These are phyloP conservation scores for Campoplex nolae DNA, from an alignment of 2,888 invertebrate species.

Conservation along the genomic window DNA sequence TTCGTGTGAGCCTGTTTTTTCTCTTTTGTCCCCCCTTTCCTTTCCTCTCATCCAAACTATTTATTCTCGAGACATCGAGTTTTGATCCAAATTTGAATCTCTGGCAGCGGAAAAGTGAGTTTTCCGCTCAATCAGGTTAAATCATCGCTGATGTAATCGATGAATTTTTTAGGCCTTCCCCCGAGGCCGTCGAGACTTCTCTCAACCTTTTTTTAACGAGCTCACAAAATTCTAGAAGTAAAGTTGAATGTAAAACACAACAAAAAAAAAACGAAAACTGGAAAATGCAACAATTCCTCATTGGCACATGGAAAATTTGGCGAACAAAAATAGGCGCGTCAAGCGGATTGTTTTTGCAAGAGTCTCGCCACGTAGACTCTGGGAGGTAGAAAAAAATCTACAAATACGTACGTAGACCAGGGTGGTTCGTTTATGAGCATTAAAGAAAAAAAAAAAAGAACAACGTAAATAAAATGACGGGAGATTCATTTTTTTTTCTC, in stretches of 20 bases:
- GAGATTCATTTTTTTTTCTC: not conserved
- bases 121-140: not conserved
- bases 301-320: slow-evolving; percentile 39
- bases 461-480: not conserved
- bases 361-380: slow-evolving; percentile 77
- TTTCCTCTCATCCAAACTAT: slow-evolving; percentile 38
- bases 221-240: not conserved
- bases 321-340: slow-evolving; percentile 13
- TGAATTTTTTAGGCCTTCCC: slow-evolving; percentile 25
- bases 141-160: not conserved
- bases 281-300: slow-evolving; percentile 57
- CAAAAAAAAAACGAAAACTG: slow-evolving; percentile 4
- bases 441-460: too few species aligned
- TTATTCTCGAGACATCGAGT: slow-evolving; percentile 45
- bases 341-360: slow-evolving; percentile 76
- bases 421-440: slow-evolving; percentile 10
- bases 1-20: slow-evolving; percentile 15
- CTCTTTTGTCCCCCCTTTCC: slow-evolving; percentile 1
- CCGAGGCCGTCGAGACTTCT: not conserved
- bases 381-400: slow-evolving; percentile 78
- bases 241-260: not conserved
- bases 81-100: not conserved
- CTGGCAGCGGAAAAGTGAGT: not conserved
- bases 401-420: slow-evolving; percentile 46
- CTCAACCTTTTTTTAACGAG: not conserved